Conservation (phyloP, 2,888 invertebrate species). For the Eupithecia abbreviata region DNA sequence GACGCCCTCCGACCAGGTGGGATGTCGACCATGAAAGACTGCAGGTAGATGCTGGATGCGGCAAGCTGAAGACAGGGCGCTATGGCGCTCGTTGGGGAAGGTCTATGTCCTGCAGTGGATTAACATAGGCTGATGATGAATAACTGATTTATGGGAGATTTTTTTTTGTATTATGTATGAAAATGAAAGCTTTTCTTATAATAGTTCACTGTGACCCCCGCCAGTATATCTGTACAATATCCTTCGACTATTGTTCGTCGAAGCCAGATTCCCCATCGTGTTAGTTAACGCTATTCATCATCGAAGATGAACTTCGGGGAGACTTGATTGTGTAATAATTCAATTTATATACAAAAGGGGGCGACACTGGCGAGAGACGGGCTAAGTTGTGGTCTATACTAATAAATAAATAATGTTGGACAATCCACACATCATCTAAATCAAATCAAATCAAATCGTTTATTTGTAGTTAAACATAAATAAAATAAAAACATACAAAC, state of each 20-base stretch:
- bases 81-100: no score
- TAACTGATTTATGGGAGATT: no score
- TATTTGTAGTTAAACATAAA: no score
- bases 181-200: background rate
- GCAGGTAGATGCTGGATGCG: no score
- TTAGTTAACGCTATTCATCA: constrained; percentile 17
- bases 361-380: background rate
- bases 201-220: background rate
- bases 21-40: no score
- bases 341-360: constrained; percentile 20
- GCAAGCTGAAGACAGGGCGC: no score
- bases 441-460: no score
- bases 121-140: no score
- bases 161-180: background rate
- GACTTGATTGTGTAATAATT: constrained; percentile 20
- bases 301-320: background rate
- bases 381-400: background rate
- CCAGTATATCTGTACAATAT: background rate
- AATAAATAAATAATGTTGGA: background rate
- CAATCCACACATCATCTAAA: no score
- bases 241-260: constrained; percentile 23
- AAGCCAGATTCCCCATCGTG: constrained; percentile 26
- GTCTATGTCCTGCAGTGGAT: no score
- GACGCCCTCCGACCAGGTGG: no score
- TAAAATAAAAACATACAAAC: no score